phyloP scores from a whole-genome alignment of 1,140 invertebrate species.

The Drosophila jambulina region DNA sequence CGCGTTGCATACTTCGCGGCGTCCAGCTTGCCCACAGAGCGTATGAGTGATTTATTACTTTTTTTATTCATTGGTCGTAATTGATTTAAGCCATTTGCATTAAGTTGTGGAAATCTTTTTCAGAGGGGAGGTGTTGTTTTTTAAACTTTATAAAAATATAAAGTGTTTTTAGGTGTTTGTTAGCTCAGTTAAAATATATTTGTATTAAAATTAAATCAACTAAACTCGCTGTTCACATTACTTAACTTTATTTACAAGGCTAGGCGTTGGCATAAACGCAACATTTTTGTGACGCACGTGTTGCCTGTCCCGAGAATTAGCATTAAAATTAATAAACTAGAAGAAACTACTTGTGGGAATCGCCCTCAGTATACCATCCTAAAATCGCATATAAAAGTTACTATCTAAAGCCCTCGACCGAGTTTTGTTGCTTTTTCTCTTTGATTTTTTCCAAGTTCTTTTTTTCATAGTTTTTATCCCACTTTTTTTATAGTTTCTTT shows the following conservation, averaged over 20 bases:
- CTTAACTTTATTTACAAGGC: background rate
- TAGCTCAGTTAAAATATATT: too few species aligned
- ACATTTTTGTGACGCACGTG: background rate
- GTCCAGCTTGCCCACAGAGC: conserved; percentile 3
- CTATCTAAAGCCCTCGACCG: conserved; percentile 63
- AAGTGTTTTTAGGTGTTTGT: background rate
- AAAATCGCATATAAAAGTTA: conserved; percentile 32
- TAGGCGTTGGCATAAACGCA: conserved; percentile 1
- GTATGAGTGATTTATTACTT: conserved; percentile 9
- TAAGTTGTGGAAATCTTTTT: background rate
- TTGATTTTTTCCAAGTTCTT: conserved; percentile 38
- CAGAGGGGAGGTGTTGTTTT: background rate
- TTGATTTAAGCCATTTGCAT: conserved; percentile 21
- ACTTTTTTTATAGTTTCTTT: conserved; percentile 41
- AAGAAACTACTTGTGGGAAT: conserved; percentile 32
- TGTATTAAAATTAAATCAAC: background rate
- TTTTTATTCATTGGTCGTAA: background rate
- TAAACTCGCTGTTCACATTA: background rate
- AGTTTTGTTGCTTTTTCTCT: conserved; percentile 56
- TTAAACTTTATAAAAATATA: background rate
- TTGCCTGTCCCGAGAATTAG: conserved; percentile 30
- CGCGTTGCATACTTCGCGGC: conserved; percentile 62
- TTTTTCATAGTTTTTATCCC: conserved; percentile 35
- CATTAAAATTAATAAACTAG: conserved; percentile 75
- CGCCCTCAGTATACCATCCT: background rate